Percentiles rank a stretch among this genome's conserved stretches.
phyloP scores from a whole-genome alignment of 2,113 vertebrate species.

The Tricholaema leucomelas region DNA sequence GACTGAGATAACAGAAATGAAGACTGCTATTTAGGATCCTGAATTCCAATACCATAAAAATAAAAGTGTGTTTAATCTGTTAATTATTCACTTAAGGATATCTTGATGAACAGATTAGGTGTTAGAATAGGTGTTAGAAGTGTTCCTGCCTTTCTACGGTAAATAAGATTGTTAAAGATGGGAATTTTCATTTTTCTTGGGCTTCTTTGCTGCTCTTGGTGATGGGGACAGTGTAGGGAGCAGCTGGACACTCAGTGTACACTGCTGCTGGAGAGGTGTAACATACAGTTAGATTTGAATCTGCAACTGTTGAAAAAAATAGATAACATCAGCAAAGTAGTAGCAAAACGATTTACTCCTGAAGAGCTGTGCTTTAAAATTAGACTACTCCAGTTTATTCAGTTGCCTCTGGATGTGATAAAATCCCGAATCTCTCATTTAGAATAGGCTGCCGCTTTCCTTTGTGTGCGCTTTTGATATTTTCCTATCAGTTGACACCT shows the following conservation, averaged over 20 bases:
- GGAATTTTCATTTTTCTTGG: not conserved
- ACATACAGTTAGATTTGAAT: not conserved
- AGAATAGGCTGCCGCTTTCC: conserved; percentile 13
- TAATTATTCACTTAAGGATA: not conserved
- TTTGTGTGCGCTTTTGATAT: conserved; percentile 65
- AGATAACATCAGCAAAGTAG: not conserved
- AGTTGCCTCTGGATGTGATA: not conserved
- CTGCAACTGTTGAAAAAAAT: not conserved
- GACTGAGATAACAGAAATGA: not conserved
- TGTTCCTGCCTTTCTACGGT: not conserved
- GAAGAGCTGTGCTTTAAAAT: not conserved
- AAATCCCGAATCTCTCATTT: not conserved
- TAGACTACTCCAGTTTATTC: not conserved
- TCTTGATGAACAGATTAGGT: not conserved
- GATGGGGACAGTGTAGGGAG: not conserved
- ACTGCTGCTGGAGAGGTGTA: not conserved
- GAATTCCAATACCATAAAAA: not conserved
- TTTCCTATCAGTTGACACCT: conserved; percentile 76
- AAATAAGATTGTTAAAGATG: not conserved
- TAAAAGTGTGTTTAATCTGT: not conserved
- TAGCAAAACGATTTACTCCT: not conserved
- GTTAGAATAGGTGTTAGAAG: not conserved
- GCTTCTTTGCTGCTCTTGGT: not conserved
- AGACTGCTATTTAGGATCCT: not conserved
- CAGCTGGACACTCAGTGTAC: not conserved